Evolutionary conservation across 2,888 invertebrate genomes (phyloP), one percentile per base, ranked within the genome.

Genomic region (Trimorus sp.): DNA sequence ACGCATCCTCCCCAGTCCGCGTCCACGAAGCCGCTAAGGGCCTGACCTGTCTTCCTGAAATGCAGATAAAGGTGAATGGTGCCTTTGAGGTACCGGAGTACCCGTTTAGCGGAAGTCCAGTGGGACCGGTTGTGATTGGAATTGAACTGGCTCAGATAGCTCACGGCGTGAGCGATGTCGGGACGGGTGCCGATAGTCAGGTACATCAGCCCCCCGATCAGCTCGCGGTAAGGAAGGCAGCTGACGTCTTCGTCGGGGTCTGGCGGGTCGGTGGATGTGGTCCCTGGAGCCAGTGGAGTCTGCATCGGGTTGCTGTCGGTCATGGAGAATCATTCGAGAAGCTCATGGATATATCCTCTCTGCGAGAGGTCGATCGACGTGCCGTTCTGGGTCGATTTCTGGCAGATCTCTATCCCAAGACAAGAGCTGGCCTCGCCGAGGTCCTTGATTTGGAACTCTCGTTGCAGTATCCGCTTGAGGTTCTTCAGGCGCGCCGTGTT

Each of bases 351-450:
- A 49, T 73, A 74, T 42, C 69, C 75, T 16, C 16, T 15, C 48
- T 85, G 80, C 12, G 66, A 69, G 0, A 74, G 38, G 4, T 12
- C 12, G 7, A 74, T 65, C 16, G 8, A 12, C 0, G 42, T 54
- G 7, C 63, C 63, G 5, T 54, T 0, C 0, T 53, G 11, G n/a
- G 3, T 51, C 51, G 70, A 38, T 9, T 26, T 7, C 51, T 62
- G 62, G 2, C 37, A 36, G 15, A 87, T 84, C 68, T 87, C 85
- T 0, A 88, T 85, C 36, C 86, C 86, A 11, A 88, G 73, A 65
- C 85, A 87, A 60, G 83, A 77, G 6, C 53, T 73, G 1, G 76
- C 83, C 49, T 77, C 69, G 26, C 85, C 87, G 4, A 87, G 62
- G 48, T 86, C 84, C 62, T 85, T 85, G 45, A 85, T 70, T 12